A percentile compares a stretch with the other conserved stretches of the same genome.
These are phyloP conservation scores for Limanda limanda DNA, from an alignment of 2,113 vertebrate genomes.

Conservation along the genomic window DNA sequence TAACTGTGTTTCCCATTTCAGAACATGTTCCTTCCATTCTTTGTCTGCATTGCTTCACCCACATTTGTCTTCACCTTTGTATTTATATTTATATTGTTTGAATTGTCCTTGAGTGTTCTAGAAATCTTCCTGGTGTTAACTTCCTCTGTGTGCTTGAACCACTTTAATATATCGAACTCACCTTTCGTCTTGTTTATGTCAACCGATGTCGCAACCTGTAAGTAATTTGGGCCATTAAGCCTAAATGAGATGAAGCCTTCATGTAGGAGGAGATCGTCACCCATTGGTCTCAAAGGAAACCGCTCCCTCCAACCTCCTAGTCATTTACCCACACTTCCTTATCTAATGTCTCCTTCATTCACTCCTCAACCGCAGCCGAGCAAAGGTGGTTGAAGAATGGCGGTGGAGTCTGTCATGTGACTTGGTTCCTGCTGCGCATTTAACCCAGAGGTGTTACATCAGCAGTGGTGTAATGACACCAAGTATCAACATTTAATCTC, in stretches of 20 bases:
- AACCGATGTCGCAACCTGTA: neutral
- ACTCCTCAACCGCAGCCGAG: neutral
- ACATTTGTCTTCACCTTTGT: too few species aligned
- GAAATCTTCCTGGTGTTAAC: too few species aligned
- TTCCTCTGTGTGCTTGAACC: too few species aligned
- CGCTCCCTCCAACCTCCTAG: neutral
- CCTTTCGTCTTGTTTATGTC: neutral
- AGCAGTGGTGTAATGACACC: too few species aligned
- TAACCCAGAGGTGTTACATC: neutral
- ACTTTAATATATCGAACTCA: neutral
- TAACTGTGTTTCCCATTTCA: too few species aligned
- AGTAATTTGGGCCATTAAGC: neutral
- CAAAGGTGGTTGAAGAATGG: neutral
- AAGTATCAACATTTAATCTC: too few species aligned
- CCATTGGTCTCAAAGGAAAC: conserved; percentile 13
- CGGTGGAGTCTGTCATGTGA: neutral
- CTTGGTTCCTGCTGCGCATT: neutral
- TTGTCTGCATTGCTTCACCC: too few species aligned
- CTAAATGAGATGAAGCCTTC: too few species aligned
- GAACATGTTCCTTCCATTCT: too few species aligned
- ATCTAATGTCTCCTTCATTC: neutral
- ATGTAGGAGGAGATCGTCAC: conserved; percentile 18
- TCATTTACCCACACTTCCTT: neutral
- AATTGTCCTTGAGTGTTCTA: too few species aligned
- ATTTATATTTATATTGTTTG: too few species aligned